Percentiles rank a stretch among this genome's conserved stretches.
Conservation (phyloP, 2,797 vertebrate genomes). For the Lagocephalus sceleratus region DNA sequence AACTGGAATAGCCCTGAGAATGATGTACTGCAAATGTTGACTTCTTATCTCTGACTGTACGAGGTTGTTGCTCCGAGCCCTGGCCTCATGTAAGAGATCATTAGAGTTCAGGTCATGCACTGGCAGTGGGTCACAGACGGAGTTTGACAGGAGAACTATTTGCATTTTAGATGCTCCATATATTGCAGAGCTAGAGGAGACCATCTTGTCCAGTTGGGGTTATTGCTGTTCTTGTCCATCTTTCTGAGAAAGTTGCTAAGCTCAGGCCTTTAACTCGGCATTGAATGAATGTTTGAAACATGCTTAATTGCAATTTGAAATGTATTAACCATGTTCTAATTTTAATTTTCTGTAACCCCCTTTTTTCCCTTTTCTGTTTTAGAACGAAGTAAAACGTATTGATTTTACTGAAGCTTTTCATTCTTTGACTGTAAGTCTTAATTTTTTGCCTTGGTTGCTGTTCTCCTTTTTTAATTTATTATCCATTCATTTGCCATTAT, state of each 20-base stretch:
- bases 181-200: background rate
- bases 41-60: slow-evolving; percentile 40
- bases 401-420: slow-evolving; percentile 88
- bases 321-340: slow-evolving; percentile 75
- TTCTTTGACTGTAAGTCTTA: slow-evolving; percentile 87
- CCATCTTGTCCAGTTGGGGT: background rate
- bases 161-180: background rate
- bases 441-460: slow-evolving; percentile 75
- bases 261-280: slow-evolving; percentile 7
- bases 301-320: slow-evolving; percentile 66
- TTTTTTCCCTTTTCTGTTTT: slow-evolving; percentile 76
- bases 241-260: background rate
- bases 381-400: slow-evolving; percentile 88
- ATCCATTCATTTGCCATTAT: slow-evolving; percentile 51
- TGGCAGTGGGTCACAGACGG: slow-evolving; percentile 5
- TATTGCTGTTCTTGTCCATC: background rate
- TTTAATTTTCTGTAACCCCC: slow-evolving; percentile 74
- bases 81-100: slow-evolving; percentile 7
- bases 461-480: slow-evolving; percentile 67
- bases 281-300: slow-evolving; percentile 35
- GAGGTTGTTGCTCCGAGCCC: slow-evolving; percentile 27
- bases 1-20: slow-evolving; percentile 31
- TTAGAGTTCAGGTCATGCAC: slow-evolving; percentile 16
- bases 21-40: slow-evolving; percentile 6
- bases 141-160: slow-evolving; percentile 2